phyloP scores from a whole-genome alignment of 2,797 vertebrate species.

The Chaetodon trifasciatus region DNA sequence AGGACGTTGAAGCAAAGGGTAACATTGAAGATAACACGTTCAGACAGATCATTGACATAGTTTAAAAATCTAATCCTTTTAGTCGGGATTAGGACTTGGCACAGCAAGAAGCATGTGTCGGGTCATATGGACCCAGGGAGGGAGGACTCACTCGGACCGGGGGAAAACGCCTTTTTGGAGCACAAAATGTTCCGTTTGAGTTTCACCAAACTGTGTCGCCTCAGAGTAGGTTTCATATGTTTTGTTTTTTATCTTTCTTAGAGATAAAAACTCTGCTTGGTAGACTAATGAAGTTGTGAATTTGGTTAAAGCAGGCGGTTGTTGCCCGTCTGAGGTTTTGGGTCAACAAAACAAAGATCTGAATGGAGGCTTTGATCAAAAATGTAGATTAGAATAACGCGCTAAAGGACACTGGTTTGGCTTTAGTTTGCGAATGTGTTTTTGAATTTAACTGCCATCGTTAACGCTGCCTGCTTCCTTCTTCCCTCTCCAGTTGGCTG shows the following conservation, averaged over 20 bases:
- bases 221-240: constrained; percentile 67
- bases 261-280: neutral
- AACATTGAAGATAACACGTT: neutral
- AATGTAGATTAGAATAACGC: neutral
- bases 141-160: constrained; percentile 53
- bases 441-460: constrained; percentile 1
- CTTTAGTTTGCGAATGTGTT: constrained; percentile 8
- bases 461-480: constrained; percentile 2
- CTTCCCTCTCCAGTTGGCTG: constrained; percentile 88
- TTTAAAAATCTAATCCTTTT: constrained; percentile 79
- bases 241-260: neutral
- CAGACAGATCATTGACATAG: constrained; percentile 50
- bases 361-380: neutral
- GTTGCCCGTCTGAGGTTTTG: neutral
- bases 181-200: constrained; percentile 75
- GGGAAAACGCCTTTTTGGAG: constrained; percentile 26
- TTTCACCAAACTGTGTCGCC: constrained; percentile 71
- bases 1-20: too few species aligned
- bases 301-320: constrained; percentile 1
- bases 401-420: neutral
- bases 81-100: constrained; percentile 77
- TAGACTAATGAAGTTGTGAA: neutral
- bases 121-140: constrained; percentile 64
- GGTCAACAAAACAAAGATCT: constrained; percentile 21
- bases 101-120: constrained; percentile 64